Percentiles rank a stretch among this genome's conserved stretches.
Conservation (phyloP, 2,113 vertebrate species). For the Scalopus aquaticus region DNA sequence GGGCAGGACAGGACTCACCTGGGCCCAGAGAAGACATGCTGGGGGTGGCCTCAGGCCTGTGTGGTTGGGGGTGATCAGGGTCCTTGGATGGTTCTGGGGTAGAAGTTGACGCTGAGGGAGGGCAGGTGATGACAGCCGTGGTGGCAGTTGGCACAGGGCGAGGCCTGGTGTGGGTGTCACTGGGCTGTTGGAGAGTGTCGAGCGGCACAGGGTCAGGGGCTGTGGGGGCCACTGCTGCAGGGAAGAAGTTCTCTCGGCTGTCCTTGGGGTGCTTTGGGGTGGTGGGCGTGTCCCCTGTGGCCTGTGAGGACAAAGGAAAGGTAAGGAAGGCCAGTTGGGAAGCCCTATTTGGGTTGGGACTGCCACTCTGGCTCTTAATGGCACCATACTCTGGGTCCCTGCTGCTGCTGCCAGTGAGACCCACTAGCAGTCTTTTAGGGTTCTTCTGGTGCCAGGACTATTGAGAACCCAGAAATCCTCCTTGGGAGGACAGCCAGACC, state of each 20-base stretch:
- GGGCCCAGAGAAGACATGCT: conserved; percentile 60
- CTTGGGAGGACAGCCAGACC: not conserved
- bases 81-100: conserved; percentile 80
- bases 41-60: conserved; percentile 71
- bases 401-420: not conserved
- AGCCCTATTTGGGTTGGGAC: not conserved
- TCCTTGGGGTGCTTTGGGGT: conserved; percentile 96
- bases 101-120: conserved; percentile 73
- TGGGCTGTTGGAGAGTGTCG: conserved; percentile 84
- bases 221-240: conserved; percentile 77
- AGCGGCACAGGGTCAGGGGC: conserved; percentile 76
- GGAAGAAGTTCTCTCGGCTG: conserved; percentile 93
- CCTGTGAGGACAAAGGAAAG: conserved; percentile 80
- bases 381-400: not conserved
- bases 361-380: not conserved
- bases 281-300: conserved; percentile 89
- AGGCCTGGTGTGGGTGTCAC: conserved; percentile 86
- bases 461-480: not conserved
- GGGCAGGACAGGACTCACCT: conserved; percentile 78
- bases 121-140: conserved; percentile 74
- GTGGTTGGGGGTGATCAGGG: conserved; percentile 53
- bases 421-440: not conserved
- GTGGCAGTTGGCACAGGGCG: conserved; percentile 69
- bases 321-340: conserved; percentile 56
- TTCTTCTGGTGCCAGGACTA: not conserved